Conservation (phyloP, 2,888 invertebrate genomes). For the Apotomis capreana region DNA sequence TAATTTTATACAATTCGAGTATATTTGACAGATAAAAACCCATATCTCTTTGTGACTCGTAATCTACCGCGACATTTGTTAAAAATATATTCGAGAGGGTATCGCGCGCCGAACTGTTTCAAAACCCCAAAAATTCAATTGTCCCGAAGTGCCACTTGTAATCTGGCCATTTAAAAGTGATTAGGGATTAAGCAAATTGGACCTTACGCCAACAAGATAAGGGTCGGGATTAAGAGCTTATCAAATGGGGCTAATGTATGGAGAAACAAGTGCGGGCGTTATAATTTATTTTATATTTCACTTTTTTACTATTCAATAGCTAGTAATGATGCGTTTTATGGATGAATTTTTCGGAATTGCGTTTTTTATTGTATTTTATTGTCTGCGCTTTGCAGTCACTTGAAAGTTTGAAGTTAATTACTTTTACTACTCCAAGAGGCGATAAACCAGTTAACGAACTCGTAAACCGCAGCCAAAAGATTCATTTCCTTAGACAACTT, state of each 20-base stretch:
- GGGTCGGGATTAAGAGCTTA: conserved; percentile 30
- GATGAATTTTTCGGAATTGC: background rate
- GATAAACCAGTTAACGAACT: background rate
- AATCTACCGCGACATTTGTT: conserved; percentile 80
- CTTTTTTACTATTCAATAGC: conserved; percentile 29
- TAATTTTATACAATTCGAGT: background rate
- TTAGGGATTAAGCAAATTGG: conserved; percentile 39
- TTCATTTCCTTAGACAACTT: background rate
- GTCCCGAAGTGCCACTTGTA: conserved; percentile 73
- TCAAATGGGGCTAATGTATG: conserved; percentile 44
- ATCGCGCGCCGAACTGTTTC: conserved; percentile 63
- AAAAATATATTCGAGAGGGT: conserved; percentile 77
- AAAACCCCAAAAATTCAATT: conserved; percentile 68
- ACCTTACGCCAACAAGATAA: conserved; percentile 37
- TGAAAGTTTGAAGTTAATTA: background rate
- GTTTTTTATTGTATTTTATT: background rate
- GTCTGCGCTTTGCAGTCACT: background rate
- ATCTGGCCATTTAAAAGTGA: conserved; percentile 45
- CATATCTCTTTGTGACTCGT: conserved; percentile 45
- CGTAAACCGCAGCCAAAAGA: background rate
- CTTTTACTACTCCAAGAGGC: background rate
- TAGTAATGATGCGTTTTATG: conserved; percentile 22
- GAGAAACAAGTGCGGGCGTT: conserved; percentile 56
- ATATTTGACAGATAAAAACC: conserved; percentile 13
- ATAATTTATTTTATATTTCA: conserved; percentile 42